Evolutionary conservation across 1,140 invertebrate genomes (phyloP), one percentile per base, ranked within the genome.

Genomic region (Eriosoma lanigerum): DNA sequence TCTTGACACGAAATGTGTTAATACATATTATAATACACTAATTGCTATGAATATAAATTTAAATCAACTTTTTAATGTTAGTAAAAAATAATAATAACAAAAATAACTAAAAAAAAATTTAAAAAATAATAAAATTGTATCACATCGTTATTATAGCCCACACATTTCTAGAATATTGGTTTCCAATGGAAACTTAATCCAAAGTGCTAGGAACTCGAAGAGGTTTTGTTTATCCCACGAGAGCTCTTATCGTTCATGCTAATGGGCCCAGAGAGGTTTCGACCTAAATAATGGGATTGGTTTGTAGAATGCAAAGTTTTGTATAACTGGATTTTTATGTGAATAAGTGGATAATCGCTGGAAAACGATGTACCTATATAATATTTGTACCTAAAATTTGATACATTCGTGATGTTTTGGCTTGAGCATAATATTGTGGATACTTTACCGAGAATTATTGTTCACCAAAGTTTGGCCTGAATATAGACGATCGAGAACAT

Each of bases 171-270:
- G 32, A 58, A 32, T 78, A 60, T 78, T 58, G 54, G 56, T 46
- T 78, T 48, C 54, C 75, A 52, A 26, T 60, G 38, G 54, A 48
- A 78, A 78, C 75, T 78, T 78, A 62, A 78, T 78, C 75, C 54
- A 62, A 78, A 78, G 75, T 78, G 56, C 32, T n/a, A 58, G 54
- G 32, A 54, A 75, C 75, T 60, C 56, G 56, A 78, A 10, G 24
- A 62, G 56, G 56, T 78, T 78, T 60, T 78, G 75, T 78, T 78
- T 78, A 78, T 62, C 75, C 75, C 56, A 38, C 15, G 75, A 78
- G 75, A 19, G 56, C 75, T n/a, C 32, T 78, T 78, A 78, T 58
- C 38, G 75, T 78, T 46, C 56, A 62, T 62, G 56, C 75, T 60
- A 78, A 78, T 62, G 75, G 75, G 44, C 21, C 75, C 75, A 21